Conservation (phyloP, 2,113 vertebrate genomes). For the Toxotes jaculatrix region DNA sequence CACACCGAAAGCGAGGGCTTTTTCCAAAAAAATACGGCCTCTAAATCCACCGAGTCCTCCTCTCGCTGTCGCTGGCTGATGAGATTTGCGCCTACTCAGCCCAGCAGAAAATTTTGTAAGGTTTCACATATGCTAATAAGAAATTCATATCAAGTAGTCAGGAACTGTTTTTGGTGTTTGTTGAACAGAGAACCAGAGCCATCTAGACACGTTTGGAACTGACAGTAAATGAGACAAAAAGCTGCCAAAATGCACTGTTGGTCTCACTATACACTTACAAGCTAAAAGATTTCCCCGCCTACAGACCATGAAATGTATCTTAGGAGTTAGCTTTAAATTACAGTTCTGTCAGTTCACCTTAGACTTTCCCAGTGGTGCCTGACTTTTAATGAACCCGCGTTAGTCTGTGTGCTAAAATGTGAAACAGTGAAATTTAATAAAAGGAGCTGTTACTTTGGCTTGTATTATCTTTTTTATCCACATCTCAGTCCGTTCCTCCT, state of each 20-base stretch:
- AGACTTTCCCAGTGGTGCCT: background rate
- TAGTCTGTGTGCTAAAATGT: conserved; percentile 5
- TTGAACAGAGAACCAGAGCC: background rate
- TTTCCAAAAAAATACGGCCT: background rate
- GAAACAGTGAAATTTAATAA: background rate
- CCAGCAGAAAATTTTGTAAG: conserved; percentile 26
- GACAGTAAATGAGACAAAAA: background rate
- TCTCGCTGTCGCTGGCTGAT: conserved; percentile 29
- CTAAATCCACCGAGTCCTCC: conserved; percentile 37
- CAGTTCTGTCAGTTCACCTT: background rate
- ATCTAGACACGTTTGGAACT: conserved; percentile 6
- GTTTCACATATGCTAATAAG: conserved; percentile 43
- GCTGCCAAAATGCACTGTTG: background rate
- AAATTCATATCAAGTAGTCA: conserved; percentile 19
- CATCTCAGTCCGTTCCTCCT: background rate
- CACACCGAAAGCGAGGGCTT: conserved; percentile 2
- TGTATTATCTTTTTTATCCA: background rate
- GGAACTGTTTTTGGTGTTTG: background rate
- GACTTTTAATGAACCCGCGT: conserved; percentile 9
- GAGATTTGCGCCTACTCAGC: conserved; percentile 59
- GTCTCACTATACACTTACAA: background rate
- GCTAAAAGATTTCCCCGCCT: background rate
- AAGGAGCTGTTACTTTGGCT: background rate
- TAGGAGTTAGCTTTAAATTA: conserved; percentile 9
- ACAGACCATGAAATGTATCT: background rate